A percentile compares a stretch with the other conserved stretches of the same genome.
Evolutionary conservation across 2,888 invertebrate species (phyloP).

Genomic region (Phragmatobia fuliginosa): DNA sequence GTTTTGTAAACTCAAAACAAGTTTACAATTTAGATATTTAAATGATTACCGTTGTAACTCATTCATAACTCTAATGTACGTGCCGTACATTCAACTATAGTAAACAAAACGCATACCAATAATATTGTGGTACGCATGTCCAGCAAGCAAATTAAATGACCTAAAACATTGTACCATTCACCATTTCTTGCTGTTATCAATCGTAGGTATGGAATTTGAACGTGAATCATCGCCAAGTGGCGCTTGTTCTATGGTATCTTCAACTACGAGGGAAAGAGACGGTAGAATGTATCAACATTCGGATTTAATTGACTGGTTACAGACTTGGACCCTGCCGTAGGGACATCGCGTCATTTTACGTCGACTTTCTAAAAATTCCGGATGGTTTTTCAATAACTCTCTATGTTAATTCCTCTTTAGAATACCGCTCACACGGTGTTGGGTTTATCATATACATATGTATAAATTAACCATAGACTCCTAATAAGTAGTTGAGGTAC

Average conservation of each 20-base stretch:
- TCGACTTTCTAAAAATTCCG: constrained; percentile 84
- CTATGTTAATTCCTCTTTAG: constrained; percentile 70
- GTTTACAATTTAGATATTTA: neutral
- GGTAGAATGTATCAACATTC: constrained; percentile 78
- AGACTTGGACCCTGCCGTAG: constrained; percentile 82
- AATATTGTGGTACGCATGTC: constrained; percentile 61
- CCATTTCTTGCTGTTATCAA: constrained; percentile 82
- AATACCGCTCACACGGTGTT: constrained; percentile 55
- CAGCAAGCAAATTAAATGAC: constrained; percentile 73
- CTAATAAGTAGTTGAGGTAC: neutral
- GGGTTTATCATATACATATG: constrained; percentile 28
- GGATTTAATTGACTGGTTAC: constrained; percentile 85
- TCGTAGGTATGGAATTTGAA: constrained; percentile 83
- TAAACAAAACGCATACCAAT: constrained; percentile 70
- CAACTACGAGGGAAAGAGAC: constrained; percentile 78
- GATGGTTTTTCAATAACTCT: constrained; percentile 71
- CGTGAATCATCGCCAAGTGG: constrained; percentile 85
- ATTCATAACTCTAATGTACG: constrained; percentile 37
- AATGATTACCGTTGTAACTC: constrained; percentile 16
- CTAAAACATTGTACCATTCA: constrained; percentile 81
- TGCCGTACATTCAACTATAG: constrained; percentile 47
- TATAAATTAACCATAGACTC: constrained; percentile 28
- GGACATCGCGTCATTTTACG: constrained; percentile 80
- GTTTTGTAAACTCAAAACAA: neutral
- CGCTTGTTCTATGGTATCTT: constrained; percentile 78